These are phyloP conservation scores for Triplophysa bombifrons DNA, from an alignment of 2,797 vertebrate genomes.

Conservation along the genomic window DNA sequence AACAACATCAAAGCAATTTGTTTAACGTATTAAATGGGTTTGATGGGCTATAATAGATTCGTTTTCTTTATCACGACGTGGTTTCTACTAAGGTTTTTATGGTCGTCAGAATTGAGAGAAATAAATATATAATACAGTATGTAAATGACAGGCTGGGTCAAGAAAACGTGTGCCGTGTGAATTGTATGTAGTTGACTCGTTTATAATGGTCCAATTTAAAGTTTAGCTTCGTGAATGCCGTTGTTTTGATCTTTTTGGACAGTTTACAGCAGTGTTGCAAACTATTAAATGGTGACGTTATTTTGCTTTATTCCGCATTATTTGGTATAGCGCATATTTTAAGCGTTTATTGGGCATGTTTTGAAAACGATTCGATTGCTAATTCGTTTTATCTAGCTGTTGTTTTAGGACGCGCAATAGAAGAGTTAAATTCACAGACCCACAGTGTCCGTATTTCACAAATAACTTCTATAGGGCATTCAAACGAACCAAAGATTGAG, in stretches of 20 bases:
- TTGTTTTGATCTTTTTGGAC: slow-evolving; percentile 7
- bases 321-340: neutral
- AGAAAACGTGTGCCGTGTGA: neutral
- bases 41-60: too few relatives aligned
- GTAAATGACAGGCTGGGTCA: too few relatives aligned
- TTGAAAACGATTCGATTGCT: neutral
- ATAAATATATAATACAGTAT: neutral
- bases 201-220: neutral
- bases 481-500: neutral
- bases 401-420: neutral
- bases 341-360: neutral
- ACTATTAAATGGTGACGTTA: neutral
- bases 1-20: neutral
- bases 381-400: neutral
- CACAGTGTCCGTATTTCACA: too few relatives aligned
- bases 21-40: neutral
- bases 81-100: neutral
- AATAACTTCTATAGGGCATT: too few relatives aligned
- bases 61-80: neutral
- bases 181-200: neutral
- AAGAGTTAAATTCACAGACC: neutral
- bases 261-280: neutral
- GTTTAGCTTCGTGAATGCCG: neutral
- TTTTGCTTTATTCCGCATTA: neutral
- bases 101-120: neutral